Conservation (phyloP, 2,113 vertebrate genomes). For the Prochilodus magdalenae region DNA sequence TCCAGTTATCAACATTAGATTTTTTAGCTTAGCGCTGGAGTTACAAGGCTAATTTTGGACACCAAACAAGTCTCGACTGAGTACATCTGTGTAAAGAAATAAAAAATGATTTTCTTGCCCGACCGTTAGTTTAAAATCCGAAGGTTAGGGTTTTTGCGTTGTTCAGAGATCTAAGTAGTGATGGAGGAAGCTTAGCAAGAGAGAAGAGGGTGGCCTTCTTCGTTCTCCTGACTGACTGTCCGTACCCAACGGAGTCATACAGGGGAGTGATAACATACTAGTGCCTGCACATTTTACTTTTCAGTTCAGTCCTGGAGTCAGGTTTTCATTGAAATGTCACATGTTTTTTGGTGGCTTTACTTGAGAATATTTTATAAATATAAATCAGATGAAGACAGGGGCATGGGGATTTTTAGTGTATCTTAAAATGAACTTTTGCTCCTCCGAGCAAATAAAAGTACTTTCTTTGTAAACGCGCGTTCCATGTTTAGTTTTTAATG, state of each 20-base stretch:
- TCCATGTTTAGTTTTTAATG: conserved; percentile 40
- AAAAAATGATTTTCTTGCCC: no score
- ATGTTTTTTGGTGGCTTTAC: conserved; percentile 59
- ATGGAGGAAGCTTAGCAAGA: conserved; percentile 43
- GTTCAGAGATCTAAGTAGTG: conserved; percentile 43
- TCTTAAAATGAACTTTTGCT: conserved; percentile 49
- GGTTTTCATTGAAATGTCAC: conserved; percentile 46
- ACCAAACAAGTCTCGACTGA: no score
- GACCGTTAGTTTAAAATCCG: background rate
- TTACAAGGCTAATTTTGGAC: no score
- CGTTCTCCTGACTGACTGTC: conserved; percentile 67
- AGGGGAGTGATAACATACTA: conserved; percentile 72
- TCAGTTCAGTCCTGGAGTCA: conserved; percentile 55
- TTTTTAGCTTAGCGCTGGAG: no score
- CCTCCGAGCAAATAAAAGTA: conserved; percentile 55
- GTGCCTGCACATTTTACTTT: conserved; percentile 74
- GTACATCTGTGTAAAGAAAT: no score
- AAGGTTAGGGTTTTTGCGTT: conserved; percentile 54
- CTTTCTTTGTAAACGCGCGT: conserved; percentile 53
- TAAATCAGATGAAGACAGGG: conserved; percentile 58
- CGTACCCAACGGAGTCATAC: conserved; percentile 39
- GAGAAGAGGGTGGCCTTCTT: conserved; percentile 73
- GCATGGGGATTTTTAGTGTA: conserved; percentile 54
- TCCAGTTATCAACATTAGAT: no score
- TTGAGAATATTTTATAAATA: conserved; percentile 57